Evolutionary conservation across 2,797 vertebrate genomes (phyloP).

Genomic region (Ara ararauna): DNA sequence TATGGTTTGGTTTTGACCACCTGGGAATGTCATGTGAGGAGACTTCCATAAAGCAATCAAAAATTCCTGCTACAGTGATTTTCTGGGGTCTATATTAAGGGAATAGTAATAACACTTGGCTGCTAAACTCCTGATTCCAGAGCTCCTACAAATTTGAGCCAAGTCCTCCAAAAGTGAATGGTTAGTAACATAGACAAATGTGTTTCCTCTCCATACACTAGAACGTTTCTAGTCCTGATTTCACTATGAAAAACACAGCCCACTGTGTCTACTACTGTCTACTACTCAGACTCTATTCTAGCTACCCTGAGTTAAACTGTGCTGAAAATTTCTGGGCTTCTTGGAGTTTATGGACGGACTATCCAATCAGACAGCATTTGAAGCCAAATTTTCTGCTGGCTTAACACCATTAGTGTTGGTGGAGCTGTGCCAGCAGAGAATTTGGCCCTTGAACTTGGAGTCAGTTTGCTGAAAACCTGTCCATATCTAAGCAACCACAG

Average conservation of each 20-base stretch:
- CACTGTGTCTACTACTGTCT: too few species aligned
- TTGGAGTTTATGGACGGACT: background rate
- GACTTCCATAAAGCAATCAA: background rate
- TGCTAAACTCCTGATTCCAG: background rate
- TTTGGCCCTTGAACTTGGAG: slow-evolving; percentile 64
- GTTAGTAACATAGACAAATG: background rate
- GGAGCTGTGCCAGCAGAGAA: slow-evolving; percentile 37
- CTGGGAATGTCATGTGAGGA: background rate
- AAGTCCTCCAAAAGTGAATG: background rate
- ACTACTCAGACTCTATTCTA: background rate
- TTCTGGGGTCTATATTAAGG: background rate
- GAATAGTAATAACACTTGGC: background rate
- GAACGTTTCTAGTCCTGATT: background rate
- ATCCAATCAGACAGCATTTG: background rate
- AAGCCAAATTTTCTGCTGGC: slow-evolving; percentile 54
- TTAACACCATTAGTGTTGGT: slow-evolving; percentile 38
- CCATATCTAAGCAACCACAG: slow-evolving; percentile 31
- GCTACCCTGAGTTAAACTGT: background rate
- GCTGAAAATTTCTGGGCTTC: slow-evolving; percentile 18
- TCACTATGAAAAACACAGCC: background rate
- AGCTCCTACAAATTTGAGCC: background rate
- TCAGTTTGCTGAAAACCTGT: slow-evolving; percentile 35
- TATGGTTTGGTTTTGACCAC: background rate
- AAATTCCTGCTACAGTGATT: background rate
- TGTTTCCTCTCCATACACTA: background rate